These are phyloP conservation scores for Drosophila kikkawai DNA, from an alignment of 1,140 invertebrate species.

Conservation along the genomic window DNA sequence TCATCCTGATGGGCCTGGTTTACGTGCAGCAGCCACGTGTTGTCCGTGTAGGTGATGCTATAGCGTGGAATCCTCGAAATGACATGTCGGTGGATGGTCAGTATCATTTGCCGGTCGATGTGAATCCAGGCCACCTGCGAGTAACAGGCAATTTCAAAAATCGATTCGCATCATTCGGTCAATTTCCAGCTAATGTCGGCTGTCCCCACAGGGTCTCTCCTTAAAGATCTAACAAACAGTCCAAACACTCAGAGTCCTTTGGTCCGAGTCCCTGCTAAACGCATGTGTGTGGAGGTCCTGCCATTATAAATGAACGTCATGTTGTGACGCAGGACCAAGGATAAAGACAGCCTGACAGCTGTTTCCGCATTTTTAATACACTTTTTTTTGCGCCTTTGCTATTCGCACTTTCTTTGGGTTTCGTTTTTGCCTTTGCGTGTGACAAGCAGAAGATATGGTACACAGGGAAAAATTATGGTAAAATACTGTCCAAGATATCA, in stretches of 20 bases:
- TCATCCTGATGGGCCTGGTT: constrained; percentile 95
- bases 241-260: background rate
- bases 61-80: constrained; percentile 94
- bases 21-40: constrained; percentile 95
- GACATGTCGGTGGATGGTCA: constrained; percentile 95
- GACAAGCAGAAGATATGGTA: constrained; percentile 41
- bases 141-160: constrained; percentile 11
- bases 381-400: constrained; percentile 52
- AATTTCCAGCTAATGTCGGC: constrained; percentile 11
- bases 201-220: background rate
- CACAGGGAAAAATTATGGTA: background rate
- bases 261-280: constrained; percentile 8
- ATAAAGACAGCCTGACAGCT: constrained; percentile 73
- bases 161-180: constrained; percentile 39
- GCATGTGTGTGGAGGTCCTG: constrained; percentile 26
- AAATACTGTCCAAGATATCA: background rate
- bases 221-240: constrained; percentile 20
- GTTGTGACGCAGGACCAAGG: constrained; percentile 64
- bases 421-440: constrained; percentile 63
- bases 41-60: constrained; percentile 95
- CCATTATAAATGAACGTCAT: constrained; percentile 76
- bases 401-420: constrained; percentile 51
- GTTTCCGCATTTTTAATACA: constrained; percentile 83
- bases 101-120: constrained; percentile 96
- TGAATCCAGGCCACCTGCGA: constrained; percentile 96